phyloP scores from a whole-genome alignment of 2,888 invertebrate species.

The Epiblema foenella region DNA sequence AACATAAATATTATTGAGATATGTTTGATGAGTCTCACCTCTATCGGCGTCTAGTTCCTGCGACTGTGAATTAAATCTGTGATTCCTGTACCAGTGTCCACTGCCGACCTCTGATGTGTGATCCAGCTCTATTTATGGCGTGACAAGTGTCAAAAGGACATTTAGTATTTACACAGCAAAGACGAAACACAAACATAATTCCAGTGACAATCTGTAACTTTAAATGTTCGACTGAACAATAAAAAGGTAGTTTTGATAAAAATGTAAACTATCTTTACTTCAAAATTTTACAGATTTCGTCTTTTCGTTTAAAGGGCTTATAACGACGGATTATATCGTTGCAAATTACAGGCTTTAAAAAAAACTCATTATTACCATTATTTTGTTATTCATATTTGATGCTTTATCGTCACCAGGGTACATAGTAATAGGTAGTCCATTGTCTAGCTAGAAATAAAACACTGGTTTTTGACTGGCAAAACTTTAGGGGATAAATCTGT shows the following conservation, averaged over 20 bases:
- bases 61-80: constrained; percentile 86
- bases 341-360: not conserved
- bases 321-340: not conserved
- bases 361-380: not conserved
- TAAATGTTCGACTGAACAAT: not conserved
- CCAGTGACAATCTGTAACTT: constrained; percentile 58
- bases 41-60: constrained; percentile 84
- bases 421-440: not conserved
- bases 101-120: constrained; percentile 84
- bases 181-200: constrained; percentile 71
- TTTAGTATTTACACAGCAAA: constrained; percentile 83
- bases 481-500: not conserved
- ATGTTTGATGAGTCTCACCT: constrained; percentile 72
- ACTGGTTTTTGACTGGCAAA: not conserved
- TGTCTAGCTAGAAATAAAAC: not conserved
- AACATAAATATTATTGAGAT: constrained; percentile 38
- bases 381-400: not conserved
- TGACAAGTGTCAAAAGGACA: constrained; percentile 76
- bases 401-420: too few species aligned
- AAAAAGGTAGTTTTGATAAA: not conserved
- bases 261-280: not conserved
- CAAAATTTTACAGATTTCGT: too few species aligned
- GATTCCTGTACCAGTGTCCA: constrained; percentile 87
- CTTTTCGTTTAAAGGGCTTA: too few species aligned
- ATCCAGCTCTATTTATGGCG: constrained; percentile 82